Conservation (phyloP, 2,113 vertebrate species). For the Polypterus senegalus region DNA sequence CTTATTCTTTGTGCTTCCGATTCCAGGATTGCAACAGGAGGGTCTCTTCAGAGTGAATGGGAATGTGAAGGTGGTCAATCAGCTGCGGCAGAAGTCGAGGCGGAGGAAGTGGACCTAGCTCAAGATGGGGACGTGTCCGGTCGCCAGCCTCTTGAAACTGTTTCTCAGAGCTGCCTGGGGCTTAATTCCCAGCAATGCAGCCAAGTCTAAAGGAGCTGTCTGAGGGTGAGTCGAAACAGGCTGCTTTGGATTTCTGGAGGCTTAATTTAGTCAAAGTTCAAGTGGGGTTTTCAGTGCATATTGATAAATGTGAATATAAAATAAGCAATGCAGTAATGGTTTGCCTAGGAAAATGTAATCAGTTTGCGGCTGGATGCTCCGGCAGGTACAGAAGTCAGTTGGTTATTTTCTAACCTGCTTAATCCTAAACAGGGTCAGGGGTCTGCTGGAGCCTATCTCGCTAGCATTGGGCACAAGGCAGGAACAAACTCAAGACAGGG, state of each 20-base stretch:
- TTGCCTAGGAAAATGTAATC: too few species aligned
- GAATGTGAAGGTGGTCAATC: conserved; percentile 64
- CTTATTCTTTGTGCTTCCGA: not conserved
- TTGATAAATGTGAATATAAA: too few species aligned
- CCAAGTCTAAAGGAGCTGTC: conserved; percentile 56
- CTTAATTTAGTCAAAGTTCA: not conserved
- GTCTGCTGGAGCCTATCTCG: too few species aligned
- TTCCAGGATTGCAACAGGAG: conserved; percentile 72
- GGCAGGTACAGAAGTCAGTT: too few species aligned
- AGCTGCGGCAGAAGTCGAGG: conserved; percentile 57
- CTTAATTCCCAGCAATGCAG: conserved; percentile 54
- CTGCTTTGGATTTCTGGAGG: not conserved
- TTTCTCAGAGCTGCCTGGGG: conserved; percentile 77
- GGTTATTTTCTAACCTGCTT: too few species aligned
- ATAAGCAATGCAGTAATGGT: too few species aligned
- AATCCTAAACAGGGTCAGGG: too few species aligned
- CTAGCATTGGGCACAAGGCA: too few species aligned
- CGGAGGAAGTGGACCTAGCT: conserved; percentile 49
- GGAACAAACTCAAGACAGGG: too few species aligned
- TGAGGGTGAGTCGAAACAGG: conserved; percentile 50
- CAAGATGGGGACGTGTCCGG: conserved; percentile 56
- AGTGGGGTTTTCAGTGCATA: too few species aligned
- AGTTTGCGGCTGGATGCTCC: too few species aligned
- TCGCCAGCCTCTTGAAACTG: conserved; percentile 77
- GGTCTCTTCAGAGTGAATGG: conserved; percentile 85